Conservation (phyloP, 2,888 invertebrate species). For the Scelioninae gen. 2 region DNA sequence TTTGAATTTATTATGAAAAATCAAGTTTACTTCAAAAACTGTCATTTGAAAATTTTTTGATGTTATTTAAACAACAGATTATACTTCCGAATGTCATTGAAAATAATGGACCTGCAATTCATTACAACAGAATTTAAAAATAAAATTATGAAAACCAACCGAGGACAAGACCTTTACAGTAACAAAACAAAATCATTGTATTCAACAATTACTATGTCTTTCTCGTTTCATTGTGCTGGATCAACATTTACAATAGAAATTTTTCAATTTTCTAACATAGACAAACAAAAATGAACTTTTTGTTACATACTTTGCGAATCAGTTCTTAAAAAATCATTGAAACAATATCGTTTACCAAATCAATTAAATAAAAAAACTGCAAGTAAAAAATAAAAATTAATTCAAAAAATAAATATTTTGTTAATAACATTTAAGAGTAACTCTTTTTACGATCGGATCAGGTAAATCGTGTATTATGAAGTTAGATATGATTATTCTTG, state of each 20-base stretch:
- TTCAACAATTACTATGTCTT: no score
- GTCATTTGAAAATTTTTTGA: no score
- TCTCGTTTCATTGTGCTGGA: background rate
- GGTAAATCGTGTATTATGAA: background rate
- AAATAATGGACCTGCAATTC: slow-evolving; percentile 29
- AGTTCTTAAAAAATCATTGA: no score
- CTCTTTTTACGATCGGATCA: background rate
- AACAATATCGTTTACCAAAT: no score
- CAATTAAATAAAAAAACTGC: background rate
- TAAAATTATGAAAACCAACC: slow-evolving; percentile 41
- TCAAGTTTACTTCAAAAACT: no score
- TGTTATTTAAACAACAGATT: background rate
- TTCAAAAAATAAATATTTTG: background rate
- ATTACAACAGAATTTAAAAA: slow-evolving; percentile 47
- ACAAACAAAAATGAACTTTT: background rate
- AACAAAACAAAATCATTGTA: no score
- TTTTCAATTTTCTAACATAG: background rate
- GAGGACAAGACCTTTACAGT: background rate
- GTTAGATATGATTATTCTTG: slow-evolving; percentile 5
- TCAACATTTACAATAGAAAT: background rate
- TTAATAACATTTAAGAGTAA: background rate
- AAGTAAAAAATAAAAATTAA: background rate
- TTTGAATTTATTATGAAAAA: no score
- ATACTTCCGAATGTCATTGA: slow-evolving; percentile 34
- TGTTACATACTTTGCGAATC: no score